Percentiles rank a stretch among this genome's conserved stretches.
Conservation (phyloP, 2,888 invertebrate species). For the Molanna angustata region DNA sequence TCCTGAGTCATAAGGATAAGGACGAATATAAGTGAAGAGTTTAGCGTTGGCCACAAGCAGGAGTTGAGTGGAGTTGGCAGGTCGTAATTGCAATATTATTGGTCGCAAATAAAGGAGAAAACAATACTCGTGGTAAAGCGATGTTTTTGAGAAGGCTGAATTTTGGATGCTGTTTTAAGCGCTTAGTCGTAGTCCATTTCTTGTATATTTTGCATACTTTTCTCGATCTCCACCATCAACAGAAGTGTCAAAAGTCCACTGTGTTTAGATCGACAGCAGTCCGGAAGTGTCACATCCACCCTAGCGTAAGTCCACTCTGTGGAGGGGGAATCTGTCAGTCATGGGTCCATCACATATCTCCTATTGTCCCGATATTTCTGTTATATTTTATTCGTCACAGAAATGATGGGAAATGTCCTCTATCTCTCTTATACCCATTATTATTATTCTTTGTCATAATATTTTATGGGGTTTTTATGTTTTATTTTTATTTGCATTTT, state of each 20-base stretch:
- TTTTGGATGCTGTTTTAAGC: too few species aligned
- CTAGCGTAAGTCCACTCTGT: neutral
- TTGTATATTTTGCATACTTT: too few species aligned
- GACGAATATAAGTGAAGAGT: too few species aligned
- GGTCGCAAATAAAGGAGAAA: too few species aligned
- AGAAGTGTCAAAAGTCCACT: conserved; percentile 18
- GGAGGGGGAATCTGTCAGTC: conserved; percentile 28
- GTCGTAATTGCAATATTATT: too few species aligned
- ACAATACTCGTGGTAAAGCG: too few species aligned
- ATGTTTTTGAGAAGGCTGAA: too few species aligned
- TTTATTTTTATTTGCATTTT: conserved; percentile 33
- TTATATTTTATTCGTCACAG: conserved; percentile 9
- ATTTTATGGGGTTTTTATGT: conserved; percentile 31
- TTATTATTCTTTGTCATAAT: conserved; percentile 31
- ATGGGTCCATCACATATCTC: conserved; percentile 28
- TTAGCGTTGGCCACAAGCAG: too few species aligned
- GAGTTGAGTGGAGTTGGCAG: too few species aligned
- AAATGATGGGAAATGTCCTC: conserved; percentile 12
- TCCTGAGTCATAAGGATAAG: too few species aligned
- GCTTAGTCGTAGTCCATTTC: too few species aligned
- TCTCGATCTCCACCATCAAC: too few species aligned
- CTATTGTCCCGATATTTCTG: conserved; percentile 28
- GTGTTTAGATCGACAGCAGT: neutral
- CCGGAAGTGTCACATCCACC: conserved; percentile 22
- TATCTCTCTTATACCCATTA: conserved; percentile 10